Evolutionary conservation across 2,888 invertebrate species (phyloP), one percentile per base, ranked within the genome.

Genomic region (Steinernema hermaphroditum): DNA sequence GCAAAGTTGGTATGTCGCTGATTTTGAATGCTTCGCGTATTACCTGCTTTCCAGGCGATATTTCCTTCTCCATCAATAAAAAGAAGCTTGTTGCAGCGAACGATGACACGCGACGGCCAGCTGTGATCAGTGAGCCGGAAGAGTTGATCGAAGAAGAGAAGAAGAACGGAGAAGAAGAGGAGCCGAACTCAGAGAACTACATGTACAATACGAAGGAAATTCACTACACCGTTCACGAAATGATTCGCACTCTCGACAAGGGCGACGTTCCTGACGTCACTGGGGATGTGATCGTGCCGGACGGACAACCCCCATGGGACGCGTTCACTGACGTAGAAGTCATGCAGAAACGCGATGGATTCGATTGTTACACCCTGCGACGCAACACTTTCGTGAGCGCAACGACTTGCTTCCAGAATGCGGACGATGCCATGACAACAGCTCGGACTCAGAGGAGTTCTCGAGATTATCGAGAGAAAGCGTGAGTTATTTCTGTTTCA

Each of bases 201-300:
- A 71, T 71, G 71, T 71, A 57, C 62, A 71, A 71, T 44, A 19
- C 9, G 1, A 22, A 68, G 29, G 71, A 71, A 44, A 71, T 71
- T 68, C 27, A 29, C 14, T 57, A 57, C 44, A 57, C 62, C 16
- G 44, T 54, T 16, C 71, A 71, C 29, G 71, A 69, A 12, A 71
- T 71, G 71, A 49, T 71, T 68, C 71, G 71, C n/a, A 49, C 54
- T 24, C 22, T 71, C 16, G 71, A 49, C 29, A 57, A 29, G 44
- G 62, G 34, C 44, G 68, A 71, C 6, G 22, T 71, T n/a, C 54
- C 22, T 14, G 71, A 71, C n/a, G 62, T 44, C 34, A 41, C 71
- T 22, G 34, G 70, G 6, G 71, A 71, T 22, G 22, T 54, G 22
- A 12, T 54, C 12, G 4, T 54, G 19, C 54, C 54, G 2, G 54